Conservation (phyloP, 2,888 invertebrate genomes). For the Schrankia costaestrigalis region DNA sequence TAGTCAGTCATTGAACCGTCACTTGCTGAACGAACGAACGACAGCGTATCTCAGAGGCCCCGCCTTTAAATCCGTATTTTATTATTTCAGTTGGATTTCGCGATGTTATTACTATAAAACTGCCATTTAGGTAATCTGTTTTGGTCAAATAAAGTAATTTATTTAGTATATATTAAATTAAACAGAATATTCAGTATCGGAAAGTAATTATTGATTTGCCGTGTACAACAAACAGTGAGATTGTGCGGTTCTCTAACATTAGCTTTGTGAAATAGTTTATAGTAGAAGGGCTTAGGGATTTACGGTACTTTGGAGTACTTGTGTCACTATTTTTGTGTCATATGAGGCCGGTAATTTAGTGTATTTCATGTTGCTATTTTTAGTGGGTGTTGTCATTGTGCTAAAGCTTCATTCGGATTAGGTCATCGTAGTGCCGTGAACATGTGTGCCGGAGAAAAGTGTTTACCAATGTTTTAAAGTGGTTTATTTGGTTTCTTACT, state of each 20-base stretch:
- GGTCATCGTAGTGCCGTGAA: slow-evolving; percentile 75
- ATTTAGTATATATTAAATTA: slow-evolving; percentile 10
- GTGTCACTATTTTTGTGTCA: slow-evolving; percentile 49
- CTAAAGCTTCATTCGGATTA: slow-evolving; percentile 71
- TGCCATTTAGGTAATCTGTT: slow-evolving; percentile 61
- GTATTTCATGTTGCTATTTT: slow-evolving; percentile 80
- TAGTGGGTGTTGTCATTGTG: slow-evolving; percentile 81
- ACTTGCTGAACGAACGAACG: slow-evolving; percentile 71
- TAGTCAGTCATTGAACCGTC: slow-evolving; percentile 62
- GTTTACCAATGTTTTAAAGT: slow-evolving; percentile 54
- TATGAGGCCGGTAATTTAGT: slow-evolving; percentile 48
- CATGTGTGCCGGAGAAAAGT: slow-evolving; percentile 74
- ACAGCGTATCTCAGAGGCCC: slow-evolving; percentile 69
- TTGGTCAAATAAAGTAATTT: slow-evolving; percentile 12
- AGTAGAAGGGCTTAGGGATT: slow-evolving; percentile 32
- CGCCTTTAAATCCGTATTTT: slow-evolving; percentile 71
- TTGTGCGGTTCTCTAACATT: slow-evolving; percentile 55
- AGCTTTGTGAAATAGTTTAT: slow-evolving; percentile 42
- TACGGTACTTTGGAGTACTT: slow-evolving; percentile 29
- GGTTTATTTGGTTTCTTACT: slow-evolving; percentile 68
- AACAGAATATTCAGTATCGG: slow-evolving; percentile 23
- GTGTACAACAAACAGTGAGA: slow-evolving; percentile 53
- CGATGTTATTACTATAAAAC: slow-evolving; percentile 70
- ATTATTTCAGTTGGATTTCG: slow-evolving; percentile 66
- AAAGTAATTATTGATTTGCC: slow-evolving; percentile 69